Conservation (phyloP, 2,888 invertebrate species). For the Scaptomyza parva region DNA sequence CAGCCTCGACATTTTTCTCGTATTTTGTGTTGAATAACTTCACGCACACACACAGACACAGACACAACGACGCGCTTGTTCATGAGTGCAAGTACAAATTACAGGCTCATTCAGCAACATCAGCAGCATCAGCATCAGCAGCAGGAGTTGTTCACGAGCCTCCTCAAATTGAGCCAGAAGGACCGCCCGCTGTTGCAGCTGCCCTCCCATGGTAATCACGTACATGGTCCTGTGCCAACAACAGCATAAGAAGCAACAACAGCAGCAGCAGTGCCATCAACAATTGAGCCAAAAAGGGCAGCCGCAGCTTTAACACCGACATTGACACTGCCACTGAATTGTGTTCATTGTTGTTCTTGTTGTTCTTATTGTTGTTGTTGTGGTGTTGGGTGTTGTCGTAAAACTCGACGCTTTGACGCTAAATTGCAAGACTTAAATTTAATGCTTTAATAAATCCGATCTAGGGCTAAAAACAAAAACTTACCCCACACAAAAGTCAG, state of each 20-base stretch:
- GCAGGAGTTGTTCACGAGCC: slow-evolving; percentile 19
- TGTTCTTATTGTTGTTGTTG: slow-evolving; percentile 15
- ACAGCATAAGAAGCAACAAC: slow-evolving; percentile 2
- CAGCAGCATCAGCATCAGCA: slow-evolving; percentile 43
- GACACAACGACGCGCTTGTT: slow-evolving; percentile 39
- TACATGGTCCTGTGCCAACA: slow-evolving; percentile 51
- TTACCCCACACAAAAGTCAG: slow-evolving; percentile 5
- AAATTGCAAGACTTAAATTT: slow-evolving; percentile 71
- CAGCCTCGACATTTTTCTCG: slow-evolving; percentile 47
- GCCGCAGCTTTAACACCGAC: slow-evolving; percentile 62
- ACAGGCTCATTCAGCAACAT: slow-evolving; percentile 62
- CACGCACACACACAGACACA: slow-evolving; percentile 46
- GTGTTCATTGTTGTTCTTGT: slow-evolving; percentile 31
- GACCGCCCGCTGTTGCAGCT: slow-evolving; percentile 66
- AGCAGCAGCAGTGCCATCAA: slow-evolving; percentile 26
- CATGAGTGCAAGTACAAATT: slow-evolving; percentile 76
- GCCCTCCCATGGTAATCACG: slow-evolving; percentile 63
- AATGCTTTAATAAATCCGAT: slow-evolving; percentile 74
- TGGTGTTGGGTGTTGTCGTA: slow-evolving; percentile 40
- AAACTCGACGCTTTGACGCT: slow-evolving; percentile 57
- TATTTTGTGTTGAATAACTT: slow-evolving; percentile 68
- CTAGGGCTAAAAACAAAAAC: slow-evolving; percentile 5
- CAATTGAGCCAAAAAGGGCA: slow-evolving; percentile 40
- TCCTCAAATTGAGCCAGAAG: slow-evolving; percentile 17
- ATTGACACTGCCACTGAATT: slow-evolving; percentile 43